A percentile compares a stretch with the other conserved stretches of the same genome.
These are phyloP conservation scores for Drosophila demipolita DNA, from an alignment of 2,888 invertebrate genomes.

Conservation along the genomic window DNA sequence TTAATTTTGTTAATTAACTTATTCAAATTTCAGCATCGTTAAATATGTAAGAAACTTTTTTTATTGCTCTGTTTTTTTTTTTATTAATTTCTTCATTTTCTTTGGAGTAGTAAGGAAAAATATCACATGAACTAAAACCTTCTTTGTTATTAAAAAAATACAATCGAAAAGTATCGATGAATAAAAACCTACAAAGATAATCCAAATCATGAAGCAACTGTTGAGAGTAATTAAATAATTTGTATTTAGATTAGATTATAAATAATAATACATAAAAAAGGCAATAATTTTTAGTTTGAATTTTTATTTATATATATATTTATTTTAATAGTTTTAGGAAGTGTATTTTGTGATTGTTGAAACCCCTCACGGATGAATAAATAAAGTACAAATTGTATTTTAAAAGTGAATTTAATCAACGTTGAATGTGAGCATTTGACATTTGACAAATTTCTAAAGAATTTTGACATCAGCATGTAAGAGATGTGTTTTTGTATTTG, in stretches of 20 bases:
- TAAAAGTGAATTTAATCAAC: not conserved
- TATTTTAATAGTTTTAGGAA: not conserved
- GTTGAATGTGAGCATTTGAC: not conserved
- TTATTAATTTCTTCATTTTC: constrained; percentile 1
- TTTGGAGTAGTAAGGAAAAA: not conserved
- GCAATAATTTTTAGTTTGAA: no score
- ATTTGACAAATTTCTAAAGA: not conserved
- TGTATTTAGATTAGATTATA: not conserved
- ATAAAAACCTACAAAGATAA: not conserved
- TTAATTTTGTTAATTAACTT: constrained; percentile 78
- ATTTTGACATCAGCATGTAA: not conserved
- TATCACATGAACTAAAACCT: constrained; percentile 34
- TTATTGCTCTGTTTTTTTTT: constrained; percentile 50
- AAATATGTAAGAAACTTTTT: constrained; percentile 65
- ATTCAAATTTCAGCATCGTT: constrained; percentile 72
- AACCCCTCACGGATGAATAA: not conserved
- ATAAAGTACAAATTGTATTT: not conserved
- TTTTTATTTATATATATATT: not conserved
- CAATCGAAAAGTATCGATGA: not conserved
- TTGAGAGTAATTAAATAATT: not conserved
- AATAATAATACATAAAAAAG: not conserved
- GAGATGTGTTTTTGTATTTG: not conserved
- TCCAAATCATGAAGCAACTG: not conserved
- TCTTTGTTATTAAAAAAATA: constrained; percentile 40
- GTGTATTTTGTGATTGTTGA: not conserved